Evolutionary conservation across 2,113 vertebrate genomes (phyloP).

Genomic region (Pygoscelis adeliae): DNA sequence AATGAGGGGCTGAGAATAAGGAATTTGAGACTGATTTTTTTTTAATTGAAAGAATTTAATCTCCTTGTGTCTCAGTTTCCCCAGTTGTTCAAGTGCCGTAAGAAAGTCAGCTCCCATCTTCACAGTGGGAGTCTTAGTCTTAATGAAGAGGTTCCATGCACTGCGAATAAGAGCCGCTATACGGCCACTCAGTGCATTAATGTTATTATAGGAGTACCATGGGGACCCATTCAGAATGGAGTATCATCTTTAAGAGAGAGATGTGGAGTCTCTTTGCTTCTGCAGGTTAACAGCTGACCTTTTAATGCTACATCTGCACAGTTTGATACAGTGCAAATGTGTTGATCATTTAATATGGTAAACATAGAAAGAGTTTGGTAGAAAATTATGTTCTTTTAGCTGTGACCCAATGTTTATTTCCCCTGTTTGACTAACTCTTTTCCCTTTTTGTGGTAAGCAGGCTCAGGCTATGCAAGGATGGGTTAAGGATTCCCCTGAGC

Average conservation of each 20-base stretch:
- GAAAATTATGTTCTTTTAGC: neutral
- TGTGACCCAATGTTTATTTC: neutral
- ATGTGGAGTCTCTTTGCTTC: constrained; percentile 1
- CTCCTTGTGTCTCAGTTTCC: neutral
- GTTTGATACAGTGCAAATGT: constrained; percentile 1
- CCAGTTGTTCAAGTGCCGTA: neutral
- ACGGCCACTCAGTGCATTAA: neutral
- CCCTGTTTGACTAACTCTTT: neutral
- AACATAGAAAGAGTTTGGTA: neutral
- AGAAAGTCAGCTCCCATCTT: neutral
- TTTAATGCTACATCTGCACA: constrained; percentile 24
- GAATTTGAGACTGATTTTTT: neutral
- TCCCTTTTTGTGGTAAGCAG: neutral
- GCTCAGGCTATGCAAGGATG: constrained; percentile 19
- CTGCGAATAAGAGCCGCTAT: neutral
- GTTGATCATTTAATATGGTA: constrained; percentile 32
- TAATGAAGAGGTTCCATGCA: constrained; percentile 21
- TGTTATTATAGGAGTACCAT: neutral
- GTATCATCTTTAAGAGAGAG: constrained; percentile 47
- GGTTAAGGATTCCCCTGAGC: constrained; percentile 45
- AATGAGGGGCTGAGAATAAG: neutral
- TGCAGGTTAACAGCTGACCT: constrained; percentile 43
- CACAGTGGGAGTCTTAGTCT: neutral
- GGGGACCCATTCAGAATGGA: constrained; percentile 20
- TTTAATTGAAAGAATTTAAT: neutral